Conservation (phyloP, 2,888 invertebrate genomes). For the Ormyrus nitidulus region DNA sequence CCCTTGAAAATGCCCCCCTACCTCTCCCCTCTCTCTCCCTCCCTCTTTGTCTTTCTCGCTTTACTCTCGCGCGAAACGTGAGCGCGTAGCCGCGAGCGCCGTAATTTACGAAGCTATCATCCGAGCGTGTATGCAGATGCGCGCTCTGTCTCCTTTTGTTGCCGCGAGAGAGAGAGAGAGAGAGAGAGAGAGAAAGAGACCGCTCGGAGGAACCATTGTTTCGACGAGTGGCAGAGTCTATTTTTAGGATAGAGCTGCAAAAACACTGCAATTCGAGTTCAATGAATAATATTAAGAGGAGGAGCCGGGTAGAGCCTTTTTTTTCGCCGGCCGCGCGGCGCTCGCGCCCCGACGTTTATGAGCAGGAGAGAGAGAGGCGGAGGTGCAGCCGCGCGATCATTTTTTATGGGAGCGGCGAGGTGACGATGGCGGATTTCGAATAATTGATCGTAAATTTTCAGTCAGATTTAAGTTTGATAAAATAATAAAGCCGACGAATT, state of each 20-base stretch:
- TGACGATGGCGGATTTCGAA: too few species aligned
- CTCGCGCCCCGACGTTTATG: background rate
- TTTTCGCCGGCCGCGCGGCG: background rate
- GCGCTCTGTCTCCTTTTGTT: slow-evolving; percentile 53
- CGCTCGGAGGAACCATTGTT: slow-evolving; percentile 29
- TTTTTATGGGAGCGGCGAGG: background rate
- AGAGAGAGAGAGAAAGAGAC: too few species aligned
- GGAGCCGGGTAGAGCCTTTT: background rate
- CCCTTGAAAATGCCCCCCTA: slow-evolving; percentile 36
- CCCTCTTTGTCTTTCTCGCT: slow-evolving; percentile 52
- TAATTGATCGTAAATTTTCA: too few species aligned
- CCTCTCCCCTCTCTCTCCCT: background rate
- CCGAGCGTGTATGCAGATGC: slow-evolving; percentile 70
- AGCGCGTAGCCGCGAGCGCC: slow-evolving; percentile 67
- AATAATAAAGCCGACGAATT: too few species aligned
- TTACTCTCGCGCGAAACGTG: slow-evolving; percentile 56
- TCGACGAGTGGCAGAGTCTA: slow-evolving; percentile 30
- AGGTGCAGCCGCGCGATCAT: slow-evolving; percentile 30
- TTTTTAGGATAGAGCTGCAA: slow-evolving; percentile 38
- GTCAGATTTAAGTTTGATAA: too few species aligned
- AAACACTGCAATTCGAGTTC: slow-evolving; percentile 33
- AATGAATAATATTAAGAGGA: slow-evolving; percentile 47
- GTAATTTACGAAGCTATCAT: slow-evolving; percentile 73
- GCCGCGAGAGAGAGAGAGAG: background rate
- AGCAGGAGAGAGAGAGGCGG: background rate